Base-by-base conservation (phyloP, 2,797 vertebrate genomes). In the Pseudomugil tenellus region DNA sequence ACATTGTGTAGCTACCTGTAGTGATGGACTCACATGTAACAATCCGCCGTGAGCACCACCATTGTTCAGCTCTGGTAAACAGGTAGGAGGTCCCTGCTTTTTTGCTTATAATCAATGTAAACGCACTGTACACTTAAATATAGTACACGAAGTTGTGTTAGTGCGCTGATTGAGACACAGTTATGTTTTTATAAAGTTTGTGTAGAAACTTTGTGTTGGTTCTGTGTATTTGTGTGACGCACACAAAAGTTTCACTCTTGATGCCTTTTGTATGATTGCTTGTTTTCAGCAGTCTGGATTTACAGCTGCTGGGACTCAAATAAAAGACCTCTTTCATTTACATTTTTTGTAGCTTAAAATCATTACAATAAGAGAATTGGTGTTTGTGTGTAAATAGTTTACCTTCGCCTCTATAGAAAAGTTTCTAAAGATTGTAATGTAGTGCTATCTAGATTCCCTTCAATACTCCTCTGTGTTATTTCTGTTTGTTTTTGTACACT, bases 221-320 rank as follows among this genome's bases (percentile, higher is more conserved):
- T 72, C 51, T 67, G 54, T 67, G 46, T 60, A 16, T 25, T 70
- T 10, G 17, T 25, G 58, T 41, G 56, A 53, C 37, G 52, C 23
- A 79, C 70, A 79, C 80, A 77, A 81, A 86, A 83, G 89, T 90
- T 81, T 66, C 68, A 70, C 81, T 86, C 39, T 61, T 58, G 66
- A 81, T 83, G 13, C 53, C 63, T 92, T 93, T 92, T 90, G 81
- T 85, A 87, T 90, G 88, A 92, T 90, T 84, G 88, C 84, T 84
- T 87, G 71, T 74, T 88, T 64, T 67, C 75, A 49, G 70, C 58
- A 65, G 67, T 57, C 56, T 70, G 19, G 64, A 89, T 88, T 91
- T 66, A 83, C 51, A 81, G 70, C 55, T 59, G 51, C 62, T 70
- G 46, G 53, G 56, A 71, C n/a, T 54, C 43, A 77, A 74, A 53